Percentiles rank a stretch among this genome's conserved stretches.
These are phyloP conservation scores for Cryptus armator DNA, from an alignment of 2,888 invertebrate species.

Conservation along the genomic window DNA sequence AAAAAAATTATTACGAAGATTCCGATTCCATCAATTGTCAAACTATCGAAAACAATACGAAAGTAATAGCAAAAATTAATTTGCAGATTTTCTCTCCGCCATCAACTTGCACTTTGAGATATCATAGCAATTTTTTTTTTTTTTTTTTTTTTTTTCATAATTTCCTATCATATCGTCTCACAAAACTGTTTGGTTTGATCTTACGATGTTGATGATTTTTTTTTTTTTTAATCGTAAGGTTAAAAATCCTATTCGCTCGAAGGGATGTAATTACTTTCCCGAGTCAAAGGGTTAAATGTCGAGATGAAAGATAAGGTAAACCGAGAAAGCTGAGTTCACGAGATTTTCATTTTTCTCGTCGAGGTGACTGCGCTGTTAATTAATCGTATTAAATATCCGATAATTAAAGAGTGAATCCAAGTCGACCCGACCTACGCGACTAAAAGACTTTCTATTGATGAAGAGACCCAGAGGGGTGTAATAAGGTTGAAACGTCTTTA, in stretches of 20 bases:
- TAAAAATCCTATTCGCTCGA: background rate
- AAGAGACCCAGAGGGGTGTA: background rate
- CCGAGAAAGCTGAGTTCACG: background rate
- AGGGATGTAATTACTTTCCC: background rate
- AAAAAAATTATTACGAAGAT: no score
- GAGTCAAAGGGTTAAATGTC: background rate
- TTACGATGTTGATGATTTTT: no score
- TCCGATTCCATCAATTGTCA: no score
- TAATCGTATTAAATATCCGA: conserved; percentile 15
- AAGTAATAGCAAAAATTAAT: no score
- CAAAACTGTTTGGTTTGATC: no score
- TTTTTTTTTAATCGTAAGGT: no score
- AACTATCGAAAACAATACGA: no score
- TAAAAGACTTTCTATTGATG: background rate
- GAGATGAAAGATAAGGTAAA: background rate
- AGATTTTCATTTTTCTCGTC: background rate
- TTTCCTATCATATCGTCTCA: no score
- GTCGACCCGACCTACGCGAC: background rate
- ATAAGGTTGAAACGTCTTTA: conserved; percentile 30
- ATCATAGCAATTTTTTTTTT: no score
- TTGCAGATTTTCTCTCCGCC: no score
- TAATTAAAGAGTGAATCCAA: conserved; percentile 2
- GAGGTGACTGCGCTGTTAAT: conserved; percentile 6
- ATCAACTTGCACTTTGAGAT: no score
- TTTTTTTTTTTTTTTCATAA: no score